A percentile compares a stretch with the other conserved stretches of the same genome.
Conservation (phyloP, 2,888 invertebrate species). For the Mythimna vitellina region DNA sequence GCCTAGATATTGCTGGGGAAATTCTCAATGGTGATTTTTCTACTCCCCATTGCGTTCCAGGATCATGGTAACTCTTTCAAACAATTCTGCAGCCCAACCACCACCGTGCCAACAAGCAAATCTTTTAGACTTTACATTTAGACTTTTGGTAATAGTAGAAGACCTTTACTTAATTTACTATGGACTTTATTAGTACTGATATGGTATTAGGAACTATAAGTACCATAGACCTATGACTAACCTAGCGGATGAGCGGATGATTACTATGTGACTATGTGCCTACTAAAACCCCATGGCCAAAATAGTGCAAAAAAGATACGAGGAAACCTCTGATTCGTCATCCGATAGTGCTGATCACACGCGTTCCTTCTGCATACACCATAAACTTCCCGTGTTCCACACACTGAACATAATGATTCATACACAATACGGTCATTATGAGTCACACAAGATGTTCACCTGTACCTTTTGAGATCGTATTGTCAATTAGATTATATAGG, state of each 20-base stretch:
- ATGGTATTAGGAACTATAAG: neutral
- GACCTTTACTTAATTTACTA: too few species aligned
- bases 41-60: too few species aligned
- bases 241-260: conserved; percentile 1
- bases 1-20: conserved; percentile 50
- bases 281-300: conserved; percentile 36
- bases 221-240: conserved; percentile 32
- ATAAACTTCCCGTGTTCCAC: conserved; percentile 73
- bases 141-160: neutral
- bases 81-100: neutral
- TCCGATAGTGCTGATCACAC: conserved; percentile 60
- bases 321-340: conserved; percentile 58
- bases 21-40: conserved; percentile 21
- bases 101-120: neutral
- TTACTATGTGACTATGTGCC: neutral
- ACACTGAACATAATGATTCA: conserved; percentile 72
- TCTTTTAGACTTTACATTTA: neutral
- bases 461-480: conserved; percentile 63
- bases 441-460: conserved; percentile 72
- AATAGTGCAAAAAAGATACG: conserved; percentile 39
- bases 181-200: neutral
- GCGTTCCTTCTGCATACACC: conserved; percentile 69
- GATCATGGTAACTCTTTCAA: too few species aligned
- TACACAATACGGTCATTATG: conserved; percentile 63
- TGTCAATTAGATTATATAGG: conserved; percentile 58